Evolutionary conservation across 2,888 invertebrate genomes (phyloP).

Genomic region (Amiota communis): DNA sequence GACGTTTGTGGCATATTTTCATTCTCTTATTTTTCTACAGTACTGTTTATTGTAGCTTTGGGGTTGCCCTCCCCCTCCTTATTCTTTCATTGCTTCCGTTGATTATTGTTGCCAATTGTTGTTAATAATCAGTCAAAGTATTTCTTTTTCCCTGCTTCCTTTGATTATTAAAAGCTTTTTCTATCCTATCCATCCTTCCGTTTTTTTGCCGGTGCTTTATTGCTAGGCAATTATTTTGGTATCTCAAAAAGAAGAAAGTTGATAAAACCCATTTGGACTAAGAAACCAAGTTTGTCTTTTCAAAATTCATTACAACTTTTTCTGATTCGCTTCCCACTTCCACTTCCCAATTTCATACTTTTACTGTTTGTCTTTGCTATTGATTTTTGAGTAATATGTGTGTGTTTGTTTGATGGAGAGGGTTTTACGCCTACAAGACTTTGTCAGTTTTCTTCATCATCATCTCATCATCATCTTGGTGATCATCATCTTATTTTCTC

Average conservation of each 20-base stretch:
- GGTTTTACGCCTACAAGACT: not conserved
- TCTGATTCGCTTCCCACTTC: not conserved
- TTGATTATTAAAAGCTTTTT: slow-evolving; percentile 55
- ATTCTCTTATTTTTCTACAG: too few relatives aligned
- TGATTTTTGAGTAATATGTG: slow-evolving; percentile 9
- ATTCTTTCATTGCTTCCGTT: not conserved
- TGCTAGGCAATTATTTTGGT: slow-evolving; percentile 30
- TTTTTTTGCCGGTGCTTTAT: slow-evolving; percentile 11
- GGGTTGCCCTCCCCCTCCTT: too few relatives aligned
- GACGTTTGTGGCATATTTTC: slow-evolving; percentile 3
- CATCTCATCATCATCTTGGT: not conserved
- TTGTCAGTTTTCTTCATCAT: not conserved
- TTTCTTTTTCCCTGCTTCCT: slow-evolving; percentile 35
- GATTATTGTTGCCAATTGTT: slow-evolving; percentile 34
- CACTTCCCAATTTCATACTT: not conserved
- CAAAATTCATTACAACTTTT: slow-evolving; percentile 28
- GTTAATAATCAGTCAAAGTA: slow-evolving; percentile 45
- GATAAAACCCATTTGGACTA: slow-evolving; percentile 13
- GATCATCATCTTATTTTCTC: not conserved
- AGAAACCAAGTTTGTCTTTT: slow-evolving; percentile 15
- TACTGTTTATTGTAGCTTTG: too few relatives aligned
- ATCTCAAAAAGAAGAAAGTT: slow-evolving; percentile 11
- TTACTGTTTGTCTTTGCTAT: slow-evolving; percentile 2
- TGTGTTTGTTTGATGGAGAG: not conserved
- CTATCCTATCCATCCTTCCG: not conserved